Percentiles rank a stretch among this genome's conserved stretches.
Evolutionary conservation across 2,113 vertebrate species (phyloP).

Genomic region (Silurus glanis): DNA sequence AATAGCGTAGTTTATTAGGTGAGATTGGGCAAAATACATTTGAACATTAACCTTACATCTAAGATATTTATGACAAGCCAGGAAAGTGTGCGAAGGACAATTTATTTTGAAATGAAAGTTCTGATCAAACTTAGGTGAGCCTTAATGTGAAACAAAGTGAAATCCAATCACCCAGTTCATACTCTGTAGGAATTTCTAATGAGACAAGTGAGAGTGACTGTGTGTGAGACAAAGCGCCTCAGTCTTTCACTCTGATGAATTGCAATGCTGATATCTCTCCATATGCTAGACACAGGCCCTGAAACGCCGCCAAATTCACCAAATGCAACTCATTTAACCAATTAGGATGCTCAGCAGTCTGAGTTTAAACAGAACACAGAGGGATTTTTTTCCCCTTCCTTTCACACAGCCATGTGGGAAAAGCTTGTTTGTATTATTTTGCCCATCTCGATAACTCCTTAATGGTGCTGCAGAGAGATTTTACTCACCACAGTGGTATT

Average conservation of each 20-base stretch:
- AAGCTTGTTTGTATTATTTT: conserved; percentile 37
- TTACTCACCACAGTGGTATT: conserved; percentile 38
- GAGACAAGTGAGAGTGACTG: background rate
- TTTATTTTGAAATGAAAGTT: background rate
- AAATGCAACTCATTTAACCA: conserved; percentile 29
- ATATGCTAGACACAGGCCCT: background rate
- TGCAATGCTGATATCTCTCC: background rate
- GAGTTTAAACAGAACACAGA: conserved; percentile 37
- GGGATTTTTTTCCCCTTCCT: conserved; percentile 21
- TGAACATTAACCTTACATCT: background rate
- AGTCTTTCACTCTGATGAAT: background rate
- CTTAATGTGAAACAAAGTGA: background rate
- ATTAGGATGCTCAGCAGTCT: conserved; percentile 18
- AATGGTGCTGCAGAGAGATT: conserved; percentile 33
- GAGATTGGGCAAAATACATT: background rate
- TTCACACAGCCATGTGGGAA: conserved; percentile 3
- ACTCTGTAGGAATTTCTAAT: background rate
- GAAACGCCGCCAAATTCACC: conserved; percentile 16
- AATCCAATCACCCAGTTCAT: background rate
- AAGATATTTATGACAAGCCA: background rate
- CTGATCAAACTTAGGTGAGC: background rate
- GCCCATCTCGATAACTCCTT: conserved; percentile 24
- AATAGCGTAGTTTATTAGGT: background rate
- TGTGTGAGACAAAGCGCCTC: background rate
- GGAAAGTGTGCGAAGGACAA: background rate